Percentiles rank a stretch among this genome's conserved stretches.
Evolutionary conservation across 2,113 vertebrate genomes (phyloP).

Genomic region (Ceuthmochares aereus): DNA sequence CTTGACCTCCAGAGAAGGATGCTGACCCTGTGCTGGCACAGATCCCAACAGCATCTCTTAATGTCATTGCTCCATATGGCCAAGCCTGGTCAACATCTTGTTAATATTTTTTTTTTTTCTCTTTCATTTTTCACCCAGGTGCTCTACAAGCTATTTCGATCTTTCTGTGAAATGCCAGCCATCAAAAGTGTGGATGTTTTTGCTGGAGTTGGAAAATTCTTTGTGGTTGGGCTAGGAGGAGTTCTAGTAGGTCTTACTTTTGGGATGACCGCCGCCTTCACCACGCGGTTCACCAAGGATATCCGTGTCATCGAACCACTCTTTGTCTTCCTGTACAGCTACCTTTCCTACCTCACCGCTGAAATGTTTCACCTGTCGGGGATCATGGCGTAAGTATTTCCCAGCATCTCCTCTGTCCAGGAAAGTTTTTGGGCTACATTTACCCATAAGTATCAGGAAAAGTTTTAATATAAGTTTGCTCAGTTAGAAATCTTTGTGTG

Average conservation of each 20-base stretch:
- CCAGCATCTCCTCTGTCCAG: neutral
- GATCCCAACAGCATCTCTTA: neutral
- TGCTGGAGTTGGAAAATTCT: conserved; percentile 77
- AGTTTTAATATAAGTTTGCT: too few relatives aligned
- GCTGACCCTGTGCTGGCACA: neutral
- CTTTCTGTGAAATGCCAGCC: conserved; percentile 80
- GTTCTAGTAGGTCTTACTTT: conserved; percentile 79
- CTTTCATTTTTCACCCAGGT: conserved; percentile 65
- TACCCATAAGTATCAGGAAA: neutral
- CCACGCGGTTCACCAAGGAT: conserved; percentile 80
- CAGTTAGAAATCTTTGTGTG: too few relatives aligned
- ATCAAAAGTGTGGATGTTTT: conserved; percentile 77
- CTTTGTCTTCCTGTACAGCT: conserved; percentile 89
- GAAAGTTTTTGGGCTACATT: neutral
- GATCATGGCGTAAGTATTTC: conserved; percentile 81
- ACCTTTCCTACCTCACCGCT: conserved; percentile 83
- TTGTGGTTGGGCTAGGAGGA: conserved; percentile 82
- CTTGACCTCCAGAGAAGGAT: neutral
- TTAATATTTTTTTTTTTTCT: neutral
- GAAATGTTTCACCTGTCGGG: conserved; percentile 88
- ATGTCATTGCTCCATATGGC: neutral
- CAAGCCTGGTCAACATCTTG: neutral
- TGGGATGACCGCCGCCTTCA: conserved; percentile 80
- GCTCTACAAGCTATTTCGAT: conserved; percentile 85
- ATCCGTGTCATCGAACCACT: conserved; percentile 83